These are phyloP conservation scores for Rhynchomys soricoides DNA, from an alignment of 2,113 vertebrate species.

Conservation along the genomic window DNA sequence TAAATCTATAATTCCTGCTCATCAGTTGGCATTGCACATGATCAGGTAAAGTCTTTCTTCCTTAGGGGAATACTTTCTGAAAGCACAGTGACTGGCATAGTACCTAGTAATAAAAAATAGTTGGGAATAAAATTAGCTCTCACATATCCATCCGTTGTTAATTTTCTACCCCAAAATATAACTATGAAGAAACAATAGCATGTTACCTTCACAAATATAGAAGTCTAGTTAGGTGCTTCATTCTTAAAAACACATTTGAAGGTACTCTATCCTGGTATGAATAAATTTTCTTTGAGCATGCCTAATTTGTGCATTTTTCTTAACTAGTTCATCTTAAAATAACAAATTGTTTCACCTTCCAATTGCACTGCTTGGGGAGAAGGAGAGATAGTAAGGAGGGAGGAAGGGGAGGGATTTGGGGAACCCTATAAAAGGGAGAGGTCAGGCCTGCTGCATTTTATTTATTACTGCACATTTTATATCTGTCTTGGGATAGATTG, in stretches of 20 bases:
- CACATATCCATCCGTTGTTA: background rate
- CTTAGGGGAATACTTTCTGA: background rate
- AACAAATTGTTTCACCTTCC: background rate
- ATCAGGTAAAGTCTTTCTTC: background rate
- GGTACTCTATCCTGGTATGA: background rate
- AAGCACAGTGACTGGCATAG: rapidly evolving
- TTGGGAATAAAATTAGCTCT: background rate
- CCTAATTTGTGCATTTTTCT: background rate
- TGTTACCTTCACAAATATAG: background rate
- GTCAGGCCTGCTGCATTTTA: background rate
- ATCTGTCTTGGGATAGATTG: background rate
- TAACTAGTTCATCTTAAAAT: background rate
- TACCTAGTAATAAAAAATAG: background rate
- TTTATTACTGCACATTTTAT: slow-evolving; percentile 12
- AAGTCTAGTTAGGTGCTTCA: background rate
- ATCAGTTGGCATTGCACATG: too few relatives aligned
- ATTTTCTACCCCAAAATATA: background rate
- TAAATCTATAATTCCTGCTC: rapidly evolving
- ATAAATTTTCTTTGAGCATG: background rate
- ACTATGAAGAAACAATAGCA: background rate
- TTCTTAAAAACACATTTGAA: background rate
- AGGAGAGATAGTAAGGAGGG: rapidly evolving
- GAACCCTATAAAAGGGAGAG: background rate
- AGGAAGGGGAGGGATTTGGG: background rate
- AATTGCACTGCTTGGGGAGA: background rate